Conservation (phyloP, 2,888 invertebrate genomes). For the Cartodere bifasciata region DNA sequence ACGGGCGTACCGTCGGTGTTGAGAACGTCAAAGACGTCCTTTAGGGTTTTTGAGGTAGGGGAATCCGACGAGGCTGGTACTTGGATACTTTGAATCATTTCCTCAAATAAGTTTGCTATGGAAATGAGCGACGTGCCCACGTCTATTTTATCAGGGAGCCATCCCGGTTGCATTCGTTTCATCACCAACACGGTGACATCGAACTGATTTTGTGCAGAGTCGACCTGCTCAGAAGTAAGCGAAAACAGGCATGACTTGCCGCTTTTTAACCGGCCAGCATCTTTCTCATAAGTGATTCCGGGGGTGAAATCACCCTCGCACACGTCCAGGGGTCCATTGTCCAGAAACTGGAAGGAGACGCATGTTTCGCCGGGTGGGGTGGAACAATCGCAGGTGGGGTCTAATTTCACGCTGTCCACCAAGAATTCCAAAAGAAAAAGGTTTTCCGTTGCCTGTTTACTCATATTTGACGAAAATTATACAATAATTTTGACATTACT, state of each 20-base stretch:
- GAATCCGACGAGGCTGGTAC: slow-evolving; percentile 35
- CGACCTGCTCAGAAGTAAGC: slow-evolving; percentile 41
- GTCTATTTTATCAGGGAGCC: slow-evolving; percentile 47
- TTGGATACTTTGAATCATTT: slow-evolving; percentile 37
- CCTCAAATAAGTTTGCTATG: slow-evolving; percentile 45
- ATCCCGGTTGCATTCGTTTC: slow-evolving; percentile 48
- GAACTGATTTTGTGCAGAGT: slow-evolving; percentile 40
- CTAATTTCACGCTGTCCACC: slow-evolving; percentile 38
- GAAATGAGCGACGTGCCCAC: slow-evolving; percentile 47
- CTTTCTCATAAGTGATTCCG: slow-evolving; percentile 22
- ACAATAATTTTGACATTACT: slow-evolving; percentile 16
- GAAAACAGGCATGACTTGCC: slow-evolving; percentile 60
- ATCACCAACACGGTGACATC: slow-evolving; percentile 44
- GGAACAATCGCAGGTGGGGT: slow-evolving; percentile 23
- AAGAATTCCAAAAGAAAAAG: slow-evolving; percentile 52
- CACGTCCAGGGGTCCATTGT: slow-evolving; percentile 46
- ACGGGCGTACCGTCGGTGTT: slow-evolving; percentile 39
- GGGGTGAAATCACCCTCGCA: slow-evolving; percentile 44
- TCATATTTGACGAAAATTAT: slow-evolving; percentile 22
- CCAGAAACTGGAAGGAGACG: slow-evolving; percentile 46
- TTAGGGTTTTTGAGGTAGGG: slow-evolving; percentile 43
- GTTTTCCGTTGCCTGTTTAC: slow-evolving; percentile 40
- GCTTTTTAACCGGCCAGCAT: slow-evolving; percentile 40
- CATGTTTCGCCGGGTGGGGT: slow-evolving; percentile 41
- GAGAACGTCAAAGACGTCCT: slow-evolving; percentile 45